Base-by-base conservation (phyloP, 2,113 vertebrate genomes). In the Percopsis transmontana region DNA sequence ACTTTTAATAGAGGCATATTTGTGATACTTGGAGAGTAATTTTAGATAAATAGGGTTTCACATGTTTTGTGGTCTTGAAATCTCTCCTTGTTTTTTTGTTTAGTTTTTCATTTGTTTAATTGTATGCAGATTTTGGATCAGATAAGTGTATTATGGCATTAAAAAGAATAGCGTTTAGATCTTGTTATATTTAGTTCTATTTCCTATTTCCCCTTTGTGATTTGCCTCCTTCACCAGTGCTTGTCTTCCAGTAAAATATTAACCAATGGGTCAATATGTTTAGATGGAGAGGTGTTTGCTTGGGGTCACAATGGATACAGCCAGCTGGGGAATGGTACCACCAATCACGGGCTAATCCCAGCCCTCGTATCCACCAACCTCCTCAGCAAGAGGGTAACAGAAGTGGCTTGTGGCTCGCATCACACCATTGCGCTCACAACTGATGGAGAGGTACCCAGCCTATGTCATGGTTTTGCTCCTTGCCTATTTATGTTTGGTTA, bases 251-350 rank as follows among this genome's bases (percentile, higher is more conserved):
- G 72, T 16, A 14, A 73, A 70, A 72, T 20, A 77, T 79, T 74
- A 83, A 78, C 52, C 52, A 56, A 45, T 67, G 41, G 55, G 65
- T 67, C 76, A 58, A 68, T 71, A 65, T 54, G 38, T 90, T 52
- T 61, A 99, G 97, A 99, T 81, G 97, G 97, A 82, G 96, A 99
- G 80, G 95, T 99, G 33, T 99, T 94, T 85, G 94, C 95, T 0
- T 99, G 97, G 97, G 97, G 97, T 24, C 97, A 99, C 79, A 99
- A 99, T 76, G 95, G 96, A 59, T 98, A 99, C 23, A 96, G 95
- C 82, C 97, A 99, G 75, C 74, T 99, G 65, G 97, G 97, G 52
- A 98, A 98, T 61, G 97, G 97, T 12, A 97, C 95, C 59, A 95
- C 94, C 57, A 98, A 94, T 77, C 95, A 98, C 2, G 93, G 95